Evolutionary conservation across 92 coral and sea anemone genomes (phyloP), one percentile per base, ranked within the genome.

Genomic region (Desmophyllum pertusum): DNA sequence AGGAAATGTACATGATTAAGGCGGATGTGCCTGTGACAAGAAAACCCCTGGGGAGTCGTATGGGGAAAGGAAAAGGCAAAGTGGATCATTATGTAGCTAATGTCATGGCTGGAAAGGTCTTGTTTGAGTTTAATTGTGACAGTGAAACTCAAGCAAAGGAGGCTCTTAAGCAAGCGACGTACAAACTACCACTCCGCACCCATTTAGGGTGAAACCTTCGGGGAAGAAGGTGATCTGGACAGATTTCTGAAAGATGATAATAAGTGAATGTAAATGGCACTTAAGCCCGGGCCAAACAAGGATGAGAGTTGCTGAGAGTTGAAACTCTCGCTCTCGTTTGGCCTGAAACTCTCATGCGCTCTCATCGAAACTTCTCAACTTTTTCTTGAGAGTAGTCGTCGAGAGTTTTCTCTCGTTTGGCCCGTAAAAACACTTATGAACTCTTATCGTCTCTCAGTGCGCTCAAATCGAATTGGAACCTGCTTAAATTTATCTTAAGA

Each of bases 51-150:
- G 99, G 99, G 39, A 94, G 89, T 64, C 93, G 96, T 14, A 96
- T 96, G 99, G 99, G 99, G 10, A 96, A 96, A 88, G 99, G 99
- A 39, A 93, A 96, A 85, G 99, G 99, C 52, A 96, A 96, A 78
- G 81, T 96, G 27, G 97, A 94, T 68, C 99, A 96, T 84, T 83
- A 87, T 61, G 97, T 94, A 45, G 99, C 99, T 3, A 93, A 92
- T 79, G 95, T 96, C 27, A 96, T 92, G 73, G 93, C 95, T 30
- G 99, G 99, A 23, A 95, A 96, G 73, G 89, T 96, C 35, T 38
- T 96, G 31, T 96, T 96, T 89, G 98, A 96, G 72, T 96, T 89
- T 66, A 93, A 93, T 81, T 89, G 99, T 94, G 99, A 96, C 81
- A 96, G 85, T 83, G 99, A 91, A 37, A 88, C 99, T 13, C 63